Percentiles rank a stretch among this genome's conserved stretches.
phyloP scores from a whole-genome alignment of 2,888 invertebrate species.

The Cheilosia vulpina region DNA sequence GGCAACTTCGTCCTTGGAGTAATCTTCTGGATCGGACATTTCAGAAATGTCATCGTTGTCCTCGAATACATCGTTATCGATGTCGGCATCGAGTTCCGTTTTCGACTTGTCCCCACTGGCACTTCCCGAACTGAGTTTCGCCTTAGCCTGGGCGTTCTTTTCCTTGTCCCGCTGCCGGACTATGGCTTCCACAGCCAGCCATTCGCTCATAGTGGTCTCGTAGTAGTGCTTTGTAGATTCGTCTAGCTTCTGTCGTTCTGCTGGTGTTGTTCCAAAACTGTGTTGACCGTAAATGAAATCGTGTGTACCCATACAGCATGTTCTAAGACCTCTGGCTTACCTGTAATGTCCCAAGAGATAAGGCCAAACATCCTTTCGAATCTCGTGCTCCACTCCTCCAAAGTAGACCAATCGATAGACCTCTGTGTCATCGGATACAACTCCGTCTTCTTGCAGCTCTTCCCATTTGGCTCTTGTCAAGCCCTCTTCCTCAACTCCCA shows the following conservation, averaged over 20 bases:
- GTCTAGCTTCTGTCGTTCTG: slow-evolving; percentile 88
- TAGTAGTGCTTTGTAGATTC: slow-evolving; percentile 89
- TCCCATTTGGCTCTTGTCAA: slow-evolving; percentile 92
- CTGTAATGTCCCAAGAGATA: slow-evolving; percentile 93
- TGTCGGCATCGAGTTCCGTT: slow-evolving; percentile 85
- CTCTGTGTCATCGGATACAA: slow-evolving; percentile 87
- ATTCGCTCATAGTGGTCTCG: slow-evolving; percentile 96
- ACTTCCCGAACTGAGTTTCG: slow-evolving; percentile 91
- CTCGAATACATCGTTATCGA: slow-evolving; percentile 85
- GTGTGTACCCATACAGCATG: neutral
- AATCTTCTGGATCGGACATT: slow-evolving; percentile 82
- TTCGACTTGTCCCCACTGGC: slow-evolving; percentile 84
- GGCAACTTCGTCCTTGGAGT: slow-evolving; percentile 82
- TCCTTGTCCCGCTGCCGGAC: slow-evolving; percentile 92
- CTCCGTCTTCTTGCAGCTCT: slow-evolving; percentile 87
- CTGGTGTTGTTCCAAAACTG: slow-evolving; percentile 88
- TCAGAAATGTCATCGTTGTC: slow-evolving; percentile 84
- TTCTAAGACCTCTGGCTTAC: slow-evolving; percentile 79
- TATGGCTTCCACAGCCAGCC: slow-evolving; percentile 97
- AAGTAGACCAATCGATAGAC: slow-evolving; percentile 93
- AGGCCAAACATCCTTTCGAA: slow-evolving; percentile 93
- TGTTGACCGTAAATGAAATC: neutral
- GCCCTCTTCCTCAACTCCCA: slow-evolving; percentile 88
- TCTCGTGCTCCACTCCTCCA: slow-evolving; percentile 91
- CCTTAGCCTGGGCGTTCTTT: slow-evolving; percentile 92